A percentile compares a stretch with the other conserved stretches of the same genome.
These are phyloP conservation scores for Euzophera pinguis DNA, from an alignment of 2,888 invertebrate genomes.

Conservation along the genomic window DNA sequence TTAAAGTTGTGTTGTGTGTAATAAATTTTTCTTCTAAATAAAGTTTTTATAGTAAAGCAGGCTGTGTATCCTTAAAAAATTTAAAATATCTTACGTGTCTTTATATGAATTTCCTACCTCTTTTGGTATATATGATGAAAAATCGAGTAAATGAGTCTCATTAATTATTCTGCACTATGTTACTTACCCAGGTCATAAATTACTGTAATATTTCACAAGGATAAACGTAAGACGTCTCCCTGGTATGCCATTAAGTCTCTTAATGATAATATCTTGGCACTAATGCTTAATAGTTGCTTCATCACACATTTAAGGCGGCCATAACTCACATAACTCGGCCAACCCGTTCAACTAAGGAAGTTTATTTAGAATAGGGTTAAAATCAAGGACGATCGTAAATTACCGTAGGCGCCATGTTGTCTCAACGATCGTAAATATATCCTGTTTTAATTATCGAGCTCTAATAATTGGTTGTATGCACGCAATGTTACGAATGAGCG, in stretches of 20 bases:
- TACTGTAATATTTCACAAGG: background rate
- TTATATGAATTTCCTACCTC: too few species aligned
- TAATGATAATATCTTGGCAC: constrained; percentile 19
- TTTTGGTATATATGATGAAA: too few species aligned
- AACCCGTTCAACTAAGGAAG: constrained; percentile 38
- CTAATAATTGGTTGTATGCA: constrained; percentile 63
- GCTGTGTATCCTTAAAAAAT: too few species aligned
- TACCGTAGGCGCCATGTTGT: constrained; percentile 63
- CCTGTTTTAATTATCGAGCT: constrained; percentile 66
- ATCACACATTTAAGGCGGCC: constrained; percentile 32
- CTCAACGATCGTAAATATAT: constrained; percentile 71
- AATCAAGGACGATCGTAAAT: constrained; percentile 69
- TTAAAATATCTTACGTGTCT: too few species aligned
- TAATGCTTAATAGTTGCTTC: constrained; percentile 29
- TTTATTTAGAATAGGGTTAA: constrained; percentile 54
- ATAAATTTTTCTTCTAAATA: background rate
- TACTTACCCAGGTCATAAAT: background rate
- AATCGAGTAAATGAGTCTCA: too few species aligned
- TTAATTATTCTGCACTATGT: too few species aligned
- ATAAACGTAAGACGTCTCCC: background rate
- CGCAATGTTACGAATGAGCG: constrained; percentile 39
- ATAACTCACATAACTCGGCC: constrained; percentile 40
- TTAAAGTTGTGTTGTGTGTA: background rate
- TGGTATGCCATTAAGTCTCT: constrained; percentile 19
- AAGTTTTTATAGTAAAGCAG: too few species aligned